Percentiles rank a stretch among this genome's conserved stretches.
Conservation (phyloP, 2,888 invertebrate species). For the Harpalus rubripes region DNA sequence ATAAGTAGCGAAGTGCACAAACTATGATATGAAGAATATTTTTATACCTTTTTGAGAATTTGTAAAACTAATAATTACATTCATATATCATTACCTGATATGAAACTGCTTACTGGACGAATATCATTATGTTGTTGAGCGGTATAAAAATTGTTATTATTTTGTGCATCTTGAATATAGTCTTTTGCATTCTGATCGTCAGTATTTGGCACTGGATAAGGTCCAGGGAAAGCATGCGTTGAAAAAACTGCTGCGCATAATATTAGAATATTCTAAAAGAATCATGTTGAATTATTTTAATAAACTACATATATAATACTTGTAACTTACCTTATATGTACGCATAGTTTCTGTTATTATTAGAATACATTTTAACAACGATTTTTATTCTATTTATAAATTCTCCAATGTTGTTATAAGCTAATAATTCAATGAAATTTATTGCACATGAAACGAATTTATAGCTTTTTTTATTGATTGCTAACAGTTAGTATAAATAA, state of each 20-base stretch:
- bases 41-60: background rate
- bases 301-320: background rate
- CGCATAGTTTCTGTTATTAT: background rate
- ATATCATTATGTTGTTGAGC: too few relatives aligned
- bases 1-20: background rate
- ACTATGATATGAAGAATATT: background rate
- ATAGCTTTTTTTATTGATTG: conserved; percentile 20
- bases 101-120: background rate
- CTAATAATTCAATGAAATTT: conserved; percentile 7
- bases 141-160: too few relatives aligned
- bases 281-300: conserved; percentile 2
- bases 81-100: background rate
- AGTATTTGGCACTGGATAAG: background rate
- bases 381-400: conserved; percentile 31
- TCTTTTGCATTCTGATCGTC: too few relatives aligned
- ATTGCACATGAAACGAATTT: conserved; percentile 14
- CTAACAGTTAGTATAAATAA: conserved; percentile 4
- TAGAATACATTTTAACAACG: background rate
- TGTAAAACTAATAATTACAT: background rate
- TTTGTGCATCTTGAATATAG: too few relatives aligned
- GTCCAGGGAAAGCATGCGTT: background rate
- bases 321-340: conserved; percentile 22
- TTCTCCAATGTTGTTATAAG: background rate
- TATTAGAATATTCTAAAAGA: conserved; percentile 34
- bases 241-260: conserved; percentile 4